Evolutionary conservation across 2,888 invertebrate genomes (phyloP), one percentile per base, ranked within the genome.

Genomic region (Andrena marginata): DNA sequence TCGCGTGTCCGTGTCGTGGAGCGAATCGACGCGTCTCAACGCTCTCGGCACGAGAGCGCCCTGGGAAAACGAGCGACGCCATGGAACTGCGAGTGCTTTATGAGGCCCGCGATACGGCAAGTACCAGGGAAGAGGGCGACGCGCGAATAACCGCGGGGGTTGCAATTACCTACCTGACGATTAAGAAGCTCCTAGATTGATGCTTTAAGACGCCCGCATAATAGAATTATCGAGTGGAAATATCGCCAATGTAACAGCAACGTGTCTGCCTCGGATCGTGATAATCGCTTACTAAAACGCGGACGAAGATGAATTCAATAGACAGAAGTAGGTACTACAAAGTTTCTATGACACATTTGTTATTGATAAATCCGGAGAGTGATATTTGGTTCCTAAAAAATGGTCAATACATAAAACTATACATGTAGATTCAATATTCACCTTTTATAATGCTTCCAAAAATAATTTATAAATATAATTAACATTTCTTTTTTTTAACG

Each of bases 51-150:
- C 2, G 8, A 51, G 49, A 29, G 56, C 56, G 51, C 49, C 48
- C 13, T 26, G 20, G 16, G 67, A 63, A 86, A 78, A 79, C 71
- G 65, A 75, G 62, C 69, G 63, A 75, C 56, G 59, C 63, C 48
- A 69, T 65, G 62, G 51, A 64, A 80, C 49, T 3, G 13, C 8
- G 56, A 69, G 56, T 69, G 54, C 33, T 42, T 71, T 56, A 20
- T 26, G 26, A 33, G 26, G 29, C 29, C 26, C 51, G 49, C 42
- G 56, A 64, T 69, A 33, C 51, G 59, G 64, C 59, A 54, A 74
- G 81, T 54, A 51, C 31, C 49, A 13, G 35, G 10, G 35, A 63
- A 59, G 71, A 71, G 63, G n/a, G 64, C 13, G 76, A 10, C 29
- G 10, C 7, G 23, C 20, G 49, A 59, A 48, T 77, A 69, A 64